Base-by-base conservation (phyloP, 1,140 invertebrate genomes). In the Gonioctena quinquepunctata region DNA sequence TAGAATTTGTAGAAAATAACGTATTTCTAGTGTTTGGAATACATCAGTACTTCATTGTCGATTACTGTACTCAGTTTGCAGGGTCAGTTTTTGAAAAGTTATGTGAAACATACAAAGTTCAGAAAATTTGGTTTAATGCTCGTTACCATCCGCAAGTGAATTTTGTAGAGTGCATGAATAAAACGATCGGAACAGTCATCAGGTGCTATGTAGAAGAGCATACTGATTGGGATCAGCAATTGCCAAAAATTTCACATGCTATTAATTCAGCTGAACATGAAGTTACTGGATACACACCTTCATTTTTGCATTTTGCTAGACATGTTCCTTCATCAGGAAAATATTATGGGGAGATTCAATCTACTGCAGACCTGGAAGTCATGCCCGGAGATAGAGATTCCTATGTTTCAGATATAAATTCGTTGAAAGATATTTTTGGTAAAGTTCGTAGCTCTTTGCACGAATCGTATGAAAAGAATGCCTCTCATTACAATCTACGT, bases 21-120 rank as follows among this genome's bases (percentile, higher is more conserved):
- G 66, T 74, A 7, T 76, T 76, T 67, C 48, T 76, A 1, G 50
- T 56, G 3, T 72, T 64, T 54, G 74, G 74, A 6, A 56, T 69
- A 18, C 69, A 66, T 3, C 69, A 72, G 16, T 13, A 61, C 26
- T 8, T 60, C 8, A 19, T 59, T 3, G 54, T 33, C 1, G 70
- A 71, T 42, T 67, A 71, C 49, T 64, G 57, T 8, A 21, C 5
- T 8, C 52, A 67, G 18, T 68, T 71, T 68, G 33, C 26, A 2
- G 33, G 42, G n/a, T n/a, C n/a, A n/a, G n/a, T n/a, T n/a, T n/a
- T n/a, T n/a, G n/a, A 42, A 42, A 42, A 42, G 33, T 42, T 42
- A n/a, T 7, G 6, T 6, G n/a, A 42, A 6, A n/a, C 6, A 42
- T 42, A 42, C n/a, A n/a, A 42, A n/a, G 33, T 42, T n/a, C 33